Evolutionary conservation across 2,113 vertebrate species (phyloP).

Genomic region (Fregata magnificens): DNA sequence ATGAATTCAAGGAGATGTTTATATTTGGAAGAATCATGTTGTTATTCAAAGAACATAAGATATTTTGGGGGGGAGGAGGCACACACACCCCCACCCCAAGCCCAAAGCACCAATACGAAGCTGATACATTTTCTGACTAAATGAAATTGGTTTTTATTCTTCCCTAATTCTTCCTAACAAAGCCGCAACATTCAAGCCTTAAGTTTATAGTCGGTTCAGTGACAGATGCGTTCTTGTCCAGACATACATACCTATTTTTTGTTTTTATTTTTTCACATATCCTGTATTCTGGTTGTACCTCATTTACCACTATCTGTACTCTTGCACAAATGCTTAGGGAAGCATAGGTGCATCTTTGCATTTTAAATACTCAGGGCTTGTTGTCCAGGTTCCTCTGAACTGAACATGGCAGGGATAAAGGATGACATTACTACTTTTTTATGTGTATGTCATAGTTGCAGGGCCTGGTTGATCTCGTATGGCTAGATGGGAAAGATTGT

Average conservation of each 20-base stretch:
- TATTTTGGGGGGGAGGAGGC: not conserved
- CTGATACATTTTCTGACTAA: not conserved
- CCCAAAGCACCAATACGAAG: not conserved
- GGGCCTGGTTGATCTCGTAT: not conserved
- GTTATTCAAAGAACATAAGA: not conserved
- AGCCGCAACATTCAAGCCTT: not conserved
- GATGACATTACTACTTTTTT: not conserved
- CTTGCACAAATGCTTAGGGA: not conserved
- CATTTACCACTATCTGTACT: not conserved
- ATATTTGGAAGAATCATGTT: not conserved
- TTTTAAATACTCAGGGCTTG: not conserved
- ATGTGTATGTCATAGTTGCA: not conserved
- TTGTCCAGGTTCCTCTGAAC: not conserved
- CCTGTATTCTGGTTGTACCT: not conserved
- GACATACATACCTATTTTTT: not conserved
- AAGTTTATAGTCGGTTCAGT: not conserved
- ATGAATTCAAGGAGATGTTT: not conserved
- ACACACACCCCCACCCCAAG: not conserved
- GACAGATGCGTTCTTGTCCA: not conserved
- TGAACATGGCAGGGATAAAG: not conserved
- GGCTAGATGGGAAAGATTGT: not conserved
- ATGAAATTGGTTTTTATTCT: not conserved
- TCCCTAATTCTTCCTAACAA: not conserved
- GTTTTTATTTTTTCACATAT: not conserved
- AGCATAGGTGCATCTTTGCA: accelerated